phyloP scores from a whole-genome alignment of 2,113 vertebrate species.

The Leptobrachium leishanense region DNA sequence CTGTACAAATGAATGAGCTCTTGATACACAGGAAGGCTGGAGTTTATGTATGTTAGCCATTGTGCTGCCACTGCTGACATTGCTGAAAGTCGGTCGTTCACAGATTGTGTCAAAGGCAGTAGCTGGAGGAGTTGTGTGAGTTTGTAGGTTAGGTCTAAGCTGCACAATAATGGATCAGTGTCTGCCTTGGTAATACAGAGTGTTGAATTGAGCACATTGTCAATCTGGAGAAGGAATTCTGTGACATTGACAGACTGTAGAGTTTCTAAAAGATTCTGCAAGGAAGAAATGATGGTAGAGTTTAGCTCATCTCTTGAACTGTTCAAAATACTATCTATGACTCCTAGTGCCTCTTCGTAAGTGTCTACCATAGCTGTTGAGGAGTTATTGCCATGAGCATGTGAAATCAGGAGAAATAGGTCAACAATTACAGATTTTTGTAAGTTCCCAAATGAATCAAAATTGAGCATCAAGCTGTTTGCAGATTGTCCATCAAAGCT shows the following conservation, averaged over 20 bases:
- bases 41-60: slow-evolving; percentile 25
- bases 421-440: slow-evolving; percentile 23
- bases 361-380: neutral
- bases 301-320: slow-evolving; percentile 7
- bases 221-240: slow-evolving; percentile 7
- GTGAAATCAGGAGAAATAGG: slow-evolving; percentile 19
- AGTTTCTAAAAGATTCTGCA: neutral
- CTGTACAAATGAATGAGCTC: slow-evolving; percentile 28
- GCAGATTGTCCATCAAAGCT: neutral
- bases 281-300: neutral
- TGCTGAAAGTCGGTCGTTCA: neutral
- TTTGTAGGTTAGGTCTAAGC: neutral
- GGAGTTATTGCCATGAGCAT: slow-evolving; percentile 2
- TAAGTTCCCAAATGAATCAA: slow-evolving; percentile 12
- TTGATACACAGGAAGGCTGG: neutral
- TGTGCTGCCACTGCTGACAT: slow-evolving; percentile 9
- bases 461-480: slow-evolving; percentile 19
- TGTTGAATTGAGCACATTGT: neutral
- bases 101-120: neutral
- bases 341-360: slow-evolving; percentile 1
- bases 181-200: neutral
- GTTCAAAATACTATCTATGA: slow-evolving; percentile 12
- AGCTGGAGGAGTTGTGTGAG: slow-evolving; percentile 8
- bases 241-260: slow-evolving; percentile 9
- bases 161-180: slow-evolving; percentile 8